Evolutionary conservation across 1,140 invertebrate species (phyloP), one percentile per base, ranked within the genome.

Genomic region (Formica selysi): DNA sequence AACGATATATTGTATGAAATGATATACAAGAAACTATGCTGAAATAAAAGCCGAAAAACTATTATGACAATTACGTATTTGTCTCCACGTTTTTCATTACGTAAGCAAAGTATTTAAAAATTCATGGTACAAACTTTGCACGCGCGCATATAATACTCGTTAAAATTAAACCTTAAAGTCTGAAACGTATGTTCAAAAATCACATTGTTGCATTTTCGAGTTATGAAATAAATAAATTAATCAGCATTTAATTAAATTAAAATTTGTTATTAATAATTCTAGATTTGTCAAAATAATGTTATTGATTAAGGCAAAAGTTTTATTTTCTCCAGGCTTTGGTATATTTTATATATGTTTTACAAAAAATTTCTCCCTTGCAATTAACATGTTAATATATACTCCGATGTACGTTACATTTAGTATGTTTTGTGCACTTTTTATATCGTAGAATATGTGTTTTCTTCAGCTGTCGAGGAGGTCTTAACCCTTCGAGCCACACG

Each of bases 351-450:
- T 10, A 44, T 2, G 6, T 32, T 32, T 51, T 44, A 22, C 13
- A 74, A 83, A 73, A 26, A 80, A 61, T 61, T 44, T 71, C 26
- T 22, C n/a, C 32, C 6, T 61, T 32, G 67, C 38, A 51, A 32
- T 59, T 73, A 81, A 44, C 67, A 81, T 73, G 36, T 73, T 44
- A 81, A 71, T 59, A 26, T 68, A 26, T 83, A 74, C 61, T 81
- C 22, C 54, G 32, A 61, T 29, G 68, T 26, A 3, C 36, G 5
- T 7, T 26, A 36, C 44, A 13, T 71, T 51, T 65, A n/a, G 38
- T 59, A 71, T 71, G 59, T 81, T 71, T 79, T 13, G 1, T 26
- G 65, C 67, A 36, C 19, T 32, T 54, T 70, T 71, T 74, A 48
- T 73, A 13, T 61, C 19, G 26, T 13, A 11, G 16, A 61, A 38